Conservation (phyloP, 1,140 invertebrate genomes). For the Heterodera carotae region DNA sequence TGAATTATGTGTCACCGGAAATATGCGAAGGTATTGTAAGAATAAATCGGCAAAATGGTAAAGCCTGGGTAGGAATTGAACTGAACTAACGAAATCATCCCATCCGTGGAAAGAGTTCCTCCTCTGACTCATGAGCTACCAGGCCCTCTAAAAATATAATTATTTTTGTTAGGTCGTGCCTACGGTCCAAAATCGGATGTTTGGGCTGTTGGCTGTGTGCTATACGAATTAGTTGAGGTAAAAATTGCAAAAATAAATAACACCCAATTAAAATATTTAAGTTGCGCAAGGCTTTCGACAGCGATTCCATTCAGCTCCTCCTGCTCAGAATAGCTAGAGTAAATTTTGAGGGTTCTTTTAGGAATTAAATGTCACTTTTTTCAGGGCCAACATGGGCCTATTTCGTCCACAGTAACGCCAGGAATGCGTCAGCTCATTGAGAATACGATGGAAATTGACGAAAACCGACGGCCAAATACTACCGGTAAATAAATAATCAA, state of each 20-base stretch:
- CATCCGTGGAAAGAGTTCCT: no score
- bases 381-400: conserved; percentile 31
- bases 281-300: conserved; percentile 72
- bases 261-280: background rate
- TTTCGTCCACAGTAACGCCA: conserved; percentile 24
- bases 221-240: conserved; percentile 75
- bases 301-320: conserved; percentile 53
- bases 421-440: conserved; percentile 37
- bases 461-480: conserved; percentile 30
- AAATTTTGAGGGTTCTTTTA: background rate
- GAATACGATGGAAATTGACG: conserved; percentile 30
- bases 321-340: conserved; percentile 43
- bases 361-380: conserved; percentile 8
- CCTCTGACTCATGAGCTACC: no score
- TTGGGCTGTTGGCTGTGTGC: conserved; percentile 81
- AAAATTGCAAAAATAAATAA: background rate
- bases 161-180: conserved; percentile 57
- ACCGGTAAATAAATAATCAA: conserved; percentile 23
- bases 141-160: background rate
- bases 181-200: conserved; percentile 79
- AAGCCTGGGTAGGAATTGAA: no score
- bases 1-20: conserved; percentile 83
- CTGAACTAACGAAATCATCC: no score
- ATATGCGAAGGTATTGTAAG: conserved; percentile 72
- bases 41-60: no score